Evolutionary conservation across 2,113 vertebrate genomes (phyloP).

Genomic region (Lagopus muta): DNA sequence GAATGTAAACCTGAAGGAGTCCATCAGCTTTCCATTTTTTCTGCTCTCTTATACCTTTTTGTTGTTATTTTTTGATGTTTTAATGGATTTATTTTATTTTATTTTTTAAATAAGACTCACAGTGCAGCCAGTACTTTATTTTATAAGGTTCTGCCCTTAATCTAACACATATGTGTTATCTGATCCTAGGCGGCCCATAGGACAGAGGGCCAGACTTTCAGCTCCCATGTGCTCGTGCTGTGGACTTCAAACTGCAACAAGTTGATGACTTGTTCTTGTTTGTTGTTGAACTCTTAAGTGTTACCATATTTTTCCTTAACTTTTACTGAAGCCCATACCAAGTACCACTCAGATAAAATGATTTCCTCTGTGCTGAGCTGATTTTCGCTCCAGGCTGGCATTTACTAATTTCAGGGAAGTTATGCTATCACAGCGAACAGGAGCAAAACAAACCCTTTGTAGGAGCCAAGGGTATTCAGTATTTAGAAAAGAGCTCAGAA

Average conservation of each 20-base stretch:
- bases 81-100: not conserved
- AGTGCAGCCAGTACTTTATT: not conserved
- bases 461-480: not conserved
- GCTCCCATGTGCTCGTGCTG: not conserved
- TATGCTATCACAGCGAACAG: not conserved
- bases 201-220: slow-evolving; percentile 20
- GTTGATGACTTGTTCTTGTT: slow-evolving; percentile 1
- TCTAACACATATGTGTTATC: slow-evolving; percentile 64
- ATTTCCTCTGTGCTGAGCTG: slow-evolving; percentile 7
- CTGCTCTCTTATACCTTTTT: not conserved
- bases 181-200: slow-evolving; percentile 42
- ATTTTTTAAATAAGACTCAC: not conserved
- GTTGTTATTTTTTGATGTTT: not conserved
- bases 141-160: slow-evolving; percentile 44
- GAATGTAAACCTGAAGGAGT: slow-evolving; percentile 23
- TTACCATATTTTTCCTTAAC: slow-evolving; percentile 46
- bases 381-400: slow-evolving; percentile 20
- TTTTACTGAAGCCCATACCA: not conserved
- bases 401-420: slow-evolving; percentile 17
- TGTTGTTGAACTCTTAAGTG: slow-evolving; percentile 41
- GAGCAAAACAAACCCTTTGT: not conserved
- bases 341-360: not conserved
- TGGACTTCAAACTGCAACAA: slow-evolving; percentile 40
- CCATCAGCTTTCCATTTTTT: not conserved
- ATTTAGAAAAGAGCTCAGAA: not conserved